Percentiles rank a stretch among this genome's conserved stretches.
Evolutionary conservation across 2,888 invertebrate species (phyloP).

Genomic region (Timema cristinae): DNA sequence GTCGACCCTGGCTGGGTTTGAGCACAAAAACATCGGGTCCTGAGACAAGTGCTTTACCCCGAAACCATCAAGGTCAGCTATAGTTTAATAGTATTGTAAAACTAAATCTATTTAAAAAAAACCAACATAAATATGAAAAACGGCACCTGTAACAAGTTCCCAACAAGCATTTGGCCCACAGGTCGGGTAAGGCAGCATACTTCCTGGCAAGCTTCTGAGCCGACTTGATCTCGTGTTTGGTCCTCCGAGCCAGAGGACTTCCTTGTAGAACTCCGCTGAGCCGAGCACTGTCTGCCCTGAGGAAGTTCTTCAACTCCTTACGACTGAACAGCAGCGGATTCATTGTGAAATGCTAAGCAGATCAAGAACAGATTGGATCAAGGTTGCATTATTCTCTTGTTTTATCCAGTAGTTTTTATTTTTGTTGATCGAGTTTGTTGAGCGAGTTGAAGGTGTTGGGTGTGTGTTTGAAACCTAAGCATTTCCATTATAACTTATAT

Average conservation of each 20-base stretch:
- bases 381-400: too few relatives aligned
- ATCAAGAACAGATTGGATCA: not conserved
- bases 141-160: slow-evolving; percentile 72
- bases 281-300: slow-evolving; percentile 31
- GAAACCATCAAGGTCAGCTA: too few relatives aligned
- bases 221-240: slow-evolving; percentile 91
- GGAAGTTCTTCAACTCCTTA: slow-evolving; percentile 37
- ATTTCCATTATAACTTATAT: too few relatives aligned
- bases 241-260: slow-evolving; percentile 87
- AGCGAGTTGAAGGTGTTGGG: too few relatives aligned
- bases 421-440: too few relatives aligned
- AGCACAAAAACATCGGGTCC: too few relatives aligned
- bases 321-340: slow-evolving; percentile 45
- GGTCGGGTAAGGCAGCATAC: slow-evolving; percentile 65
- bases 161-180: slow-evolving; percentile 89
- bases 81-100: too few relatives aligned
- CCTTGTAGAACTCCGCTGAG: slow-evolving; percentile 59
- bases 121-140: not conserved
- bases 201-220: slow-evolving; percentile 76
- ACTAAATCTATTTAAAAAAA: too few relatives aligned
- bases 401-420: too few relatives aligned
- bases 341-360: slow-evolving; percentile 39
- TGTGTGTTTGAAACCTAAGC: too few relatives aligned
- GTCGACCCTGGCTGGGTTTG: too few relatives aligned
- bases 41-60: too few relatives aligned